phyloP scores from a whole-genome alignment of 92 coral and sea anemone genomes.

The Montipora capitata region DNA sequence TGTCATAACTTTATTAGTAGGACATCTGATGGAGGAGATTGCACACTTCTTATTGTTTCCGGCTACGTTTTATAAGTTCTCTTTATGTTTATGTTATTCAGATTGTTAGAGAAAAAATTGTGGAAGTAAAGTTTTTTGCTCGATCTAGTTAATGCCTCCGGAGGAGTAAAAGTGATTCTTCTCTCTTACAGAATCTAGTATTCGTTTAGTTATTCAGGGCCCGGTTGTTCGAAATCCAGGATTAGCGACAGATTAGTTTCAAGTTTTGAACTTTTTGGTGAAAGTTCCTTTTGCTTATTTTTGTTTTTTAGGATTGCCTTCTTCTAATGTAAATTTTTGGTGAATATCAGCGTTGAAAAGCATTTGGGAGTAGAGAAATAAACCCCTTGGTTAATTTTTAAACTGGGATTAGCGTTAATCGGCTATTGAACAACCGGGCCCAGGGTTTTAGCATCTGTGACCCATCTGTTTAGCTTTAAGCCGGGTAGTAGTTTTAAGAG shows the following conservation, averaged over 20 bases:
- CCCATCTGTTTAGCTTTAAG: conserved; percentile 38
- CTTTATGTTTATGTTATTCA: conserved; percentile 19
- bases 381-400: too few relatives aligned
- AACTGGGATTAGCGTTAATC: too few relatives aligned
- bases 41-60: conserved; percentile 8
- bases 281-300: too few relatives aligned
- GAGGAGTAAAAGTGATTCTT: conserved; percentile 43
- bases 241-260: too few relatives aligned
- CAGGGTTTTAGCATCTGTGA: neutral
- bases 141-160: conserved; percentile 39
- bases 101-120: conserved; percentile 4
- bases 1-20: neutral
- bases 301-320: too few relatives aligned
- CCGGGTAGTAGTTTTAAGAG: conserved; percentile 39
- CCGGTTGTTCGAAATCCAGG: too few relatives aligned
- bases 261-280: too few relatives aligned
- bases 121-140: conserved; percentile 42
- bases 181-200: conserved; percentile 50
- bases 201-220: conserved; percentile 45
- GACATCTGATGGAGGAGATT: conserved; percentile 2
- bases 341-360: too few relatives aligned
- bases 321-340: too few relatives aligned
- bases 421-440: too few relatives aligned
- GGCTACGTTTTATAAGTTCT: conserved; percentile 23
- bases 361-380: too few relatives aligned